Conservation (phyloP, 2,113 vertebrate species). For the Talpa occidentalis region DNA sequence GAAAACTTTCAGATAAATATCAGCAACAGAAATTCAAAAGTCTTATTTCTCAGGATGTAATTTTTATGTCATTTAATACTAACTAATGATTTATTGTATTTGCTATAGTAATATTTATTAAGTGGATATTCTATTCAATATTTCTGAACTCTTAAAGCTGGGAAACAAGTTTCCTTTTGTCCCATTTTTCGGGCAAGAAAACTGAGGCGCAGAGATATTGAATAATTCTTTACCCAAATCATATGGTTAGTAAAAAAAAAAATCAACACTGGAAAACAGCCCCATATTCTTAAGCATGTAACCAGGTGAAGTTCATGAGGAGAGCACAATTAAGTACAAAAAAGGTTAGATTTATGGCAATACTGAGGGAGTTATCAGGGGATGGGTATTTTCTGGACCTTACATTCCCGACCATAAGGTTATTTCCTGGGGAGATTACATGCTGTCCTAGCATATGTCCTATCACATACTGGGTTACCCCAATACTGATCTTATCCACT, state of each 20-base stretch:
- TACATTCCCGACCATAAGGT: neutral
- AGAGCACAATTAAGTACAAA: neutral
- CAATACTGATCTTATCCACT: neutral
- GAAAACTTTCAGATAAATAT: neutral
- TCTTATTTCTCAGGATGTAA: neutral
- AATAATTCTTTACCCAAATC: neutral
- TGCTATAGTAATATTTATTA: neutral
- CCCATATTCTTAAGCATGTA: neutral
- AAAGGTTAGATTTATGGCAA: neutral
- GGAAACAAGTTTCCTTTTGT: neutral
- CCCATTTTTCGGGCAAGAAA: neutral
- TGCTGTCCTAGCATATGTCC: neutral
- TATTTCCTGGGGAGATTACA: neutral
- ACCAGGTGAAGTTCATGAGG: neutral
- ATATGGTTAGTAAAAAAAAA: neutral
- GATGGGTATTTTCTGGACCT: neutral
- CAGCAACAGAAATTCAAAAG: neutral
- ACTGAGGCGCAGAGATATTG: neutral
- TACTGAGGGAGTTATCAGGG: neutral
- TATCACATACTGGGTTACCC: neutral
- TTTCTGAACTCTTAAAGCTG: slow-evolving; percentile 8
- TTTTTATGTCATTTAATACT: neutral
- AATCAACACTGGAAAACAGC: neutral
- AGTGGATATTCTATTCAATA: neutral
- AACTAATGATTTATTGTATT: neutral